Percentiles rank a stretch among this genome's conserved stretches.
Conservation (phyloP, 2,888 invertebrate species). For the Idaea aversata region DNA sequence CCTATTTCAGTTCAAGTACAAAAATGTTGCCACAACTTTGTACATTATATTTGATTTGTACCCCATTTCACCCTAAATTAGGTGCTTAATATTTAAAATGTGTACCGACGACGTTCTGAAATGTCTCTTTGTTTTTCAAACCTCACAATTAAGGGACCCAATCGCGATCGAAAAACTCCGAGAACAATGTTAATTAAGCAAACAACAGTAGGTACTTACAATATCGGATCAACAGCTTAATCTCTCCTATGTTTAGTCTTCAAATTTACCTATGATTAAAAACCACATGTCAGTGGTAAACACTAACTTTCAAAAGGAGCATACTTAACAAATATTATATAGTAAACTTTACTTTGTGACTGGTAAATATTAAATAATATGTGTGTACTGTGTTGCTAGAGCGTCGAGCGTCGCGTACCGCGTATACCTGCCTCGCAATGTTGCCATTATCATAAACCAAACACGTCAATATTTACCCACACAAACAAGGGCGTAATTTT, state of each 20-base stretch:
- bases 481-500: conserved; percentile 81
- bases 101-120: conserved; percentile 1
- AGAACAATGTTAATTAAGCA: conserved; percentile 32
- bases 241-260: conserved; percentile 54
- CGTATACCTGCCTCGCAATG: conserved; percentile 69
- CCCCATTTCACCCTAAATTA: not conserved
- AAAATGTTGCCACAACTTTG: not conserved
- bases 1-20: not conserved
- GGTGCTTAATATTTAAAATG: not conserved
- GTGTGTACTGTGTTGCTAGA: conserved; percentile 57
- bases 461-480: conserved; percentile 79
- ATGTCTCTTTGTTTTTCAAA: conserved; percentile 1
- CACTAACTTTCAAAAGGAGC: conserved; percentile 74
- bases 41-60: not conserved
- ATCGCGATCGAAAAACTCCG: conserved; percentile 23
- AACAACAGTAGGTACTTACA: conserved; percentile 23
- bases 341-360: conserved; percentile 75
- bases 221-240: conserved; percentile 43
- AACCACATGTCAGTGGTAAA: conserved; percentile 69
- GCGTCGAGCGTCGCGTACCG: conserved; percentile 60
- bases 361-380: conserved; percentile 78
- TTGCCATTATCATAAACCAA: conserved; percentile 81
- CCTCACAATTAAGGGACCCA: not conserved
- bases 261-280: conserved; percentile 76
- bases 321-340: conserved; percentile 78